These are phyloP conservation scores for Patiria miniata DNA, from an alignment of 35 echinoderm and acorn worm species.

Conservation along the genomic window DNA sequence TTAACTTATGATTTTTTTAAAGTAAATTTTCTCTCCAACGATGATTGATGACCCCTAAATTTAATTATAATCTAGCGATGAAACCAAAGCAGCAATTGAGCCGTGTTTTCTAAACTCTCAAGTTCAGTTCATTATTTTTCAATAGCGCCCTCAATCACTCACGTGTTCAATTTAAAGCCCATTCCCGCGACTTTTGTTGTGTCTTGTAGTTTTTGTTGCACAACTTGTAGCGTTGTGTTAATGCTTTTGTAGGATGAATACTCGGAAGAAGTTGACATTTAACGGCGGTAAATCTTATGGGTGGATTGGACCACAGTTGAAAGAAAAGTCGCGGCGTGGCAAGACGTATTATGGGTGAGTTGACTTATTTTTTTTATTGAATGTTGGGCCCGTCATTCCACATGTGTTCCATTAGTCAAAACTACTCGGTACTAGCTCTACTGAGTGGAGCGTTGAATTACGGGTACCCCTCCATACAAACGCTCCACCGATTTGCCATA, in stretches of 20 bases:
- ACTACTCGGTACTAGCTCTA: too few species aligned
- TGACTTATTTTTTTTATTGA: not conserved
- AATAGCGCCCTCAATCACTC: conserved; percentile 10
- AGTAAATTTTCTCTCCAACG: too few species aligned
- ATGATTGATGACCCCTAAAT: too few species aligned
- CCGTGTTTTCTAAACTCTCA: too few species aligned
- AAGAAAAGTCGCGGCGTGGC: conserved; percentile 9
- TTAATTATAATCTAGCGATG: too few species aligned
- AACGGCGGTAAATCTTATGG: not conserved
- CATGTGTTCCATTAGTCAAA: too few species aligned
- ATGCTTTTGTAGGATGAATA: not conserved
- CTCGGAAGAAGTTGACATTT: not conserved
- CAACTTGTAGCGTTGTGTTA: not conserved
- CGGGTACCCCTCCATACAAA: too few species aligned
- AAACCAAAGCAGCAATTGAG: too few species aligned
- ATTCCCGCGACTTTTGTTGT: not conserved
- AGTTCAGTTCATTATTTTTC: too few species aligned
- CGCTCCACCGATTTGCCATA: too few species aligned
- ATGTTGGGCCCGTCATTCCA: not conserved
- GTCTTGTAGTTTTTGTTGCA: not conserved
- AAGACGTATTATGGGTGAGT: conserved; percentile 61
- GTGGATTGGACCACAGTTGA: not conserved
- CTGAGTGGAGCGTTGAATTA: too few species aligned
- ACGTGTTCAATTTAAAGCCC: conserved; percentile 20
- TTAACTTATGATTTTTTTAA: too few species aligned